Evolutionary conservation across 1,140 invertebrate genomes (phyloP).

Genomic region (Alviniconcha marisindica): DNA sequence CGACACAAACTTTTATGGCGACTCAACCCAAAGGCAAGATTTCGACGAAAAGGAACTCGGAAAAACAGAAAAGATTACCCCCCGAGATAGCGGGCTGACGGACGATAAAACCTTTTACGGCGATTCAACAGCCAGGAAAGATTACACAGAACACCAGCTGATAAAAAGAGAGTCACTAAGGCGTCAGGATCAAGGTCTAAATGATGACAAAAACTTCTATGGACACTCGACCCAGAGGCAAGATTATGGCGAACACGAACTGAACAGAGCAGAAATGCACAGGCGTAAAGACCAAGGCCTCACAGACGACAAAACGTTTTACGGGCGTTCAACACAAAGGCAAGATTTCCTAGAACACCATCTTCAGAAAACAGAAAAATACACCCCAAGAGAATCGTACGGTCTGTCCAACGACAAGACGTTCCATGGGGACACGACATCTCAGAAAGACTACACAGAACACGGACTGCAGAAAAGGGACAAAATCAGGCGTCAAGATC

Average conservation of each 20-base stretch:
- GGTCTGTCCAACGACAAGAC: background rate
- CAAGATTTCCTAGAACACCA: background rate
- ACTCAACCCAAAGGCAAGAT: conserved; percentile 2
- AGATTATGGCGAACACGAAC: background rate
- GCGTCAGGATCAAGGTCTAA: background rate
- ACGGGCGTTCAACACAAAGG: background rate
- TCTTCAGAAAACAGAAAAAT: background rate
- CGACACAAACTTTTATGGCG: background rate
- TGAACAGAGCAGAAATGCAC: background rate
- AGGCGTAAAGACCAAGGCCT: background rate
- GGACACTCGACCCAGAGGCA: background rate
- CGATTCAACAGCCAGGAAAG: background rate
- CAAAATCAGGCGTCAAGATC: background rate
- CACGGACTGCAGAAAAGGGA: background rate
- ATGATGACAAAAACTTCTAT: background rate
- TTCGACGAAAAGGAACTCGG: background rate
- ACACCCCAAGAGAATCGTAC: background rate
- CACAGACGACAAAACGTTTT: background rate
- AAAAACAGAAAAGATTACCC: background rate
- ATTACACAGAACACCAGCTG: background rate
- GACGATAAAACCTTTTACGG: background rate
- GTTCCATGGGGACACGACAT: background rate
- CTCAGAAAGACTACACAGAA: background rate
- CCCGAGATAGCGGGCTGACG: background rate
- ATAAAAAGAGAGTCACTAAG: background rate